Percentiles rank a stretch among this genome's conserved stretches.
Evolutionary conservation across 2,113 vertebrate genomes (phyloP).

Genomic region (Orycteropus afer): DNA sequence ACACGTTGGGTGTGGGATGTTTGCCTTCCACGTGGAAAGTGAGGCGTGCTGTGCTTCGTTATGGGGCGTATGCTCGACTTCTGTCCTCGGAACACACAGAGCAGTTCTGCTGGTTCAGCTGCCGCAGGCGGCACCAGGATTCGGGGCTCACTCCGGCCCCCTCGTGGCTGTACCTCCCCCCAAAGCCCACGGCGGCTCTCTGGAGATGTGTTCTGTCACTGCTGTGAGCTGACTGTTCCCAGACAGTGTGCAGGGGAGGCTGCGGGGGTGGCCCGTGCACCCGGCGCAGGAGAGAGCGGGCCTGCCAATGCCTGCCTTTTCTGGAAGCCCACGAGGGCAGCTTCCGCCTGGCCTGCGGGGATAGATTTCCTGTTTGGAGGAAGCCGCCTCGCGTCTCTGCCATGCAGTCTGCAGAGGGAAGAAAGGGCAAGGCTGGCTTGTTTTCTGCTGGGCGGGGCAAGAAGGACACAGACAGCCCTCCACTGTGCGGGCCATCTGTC

Average conservation of each 20-base stretch:
- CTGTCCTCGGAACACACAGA: background rate
- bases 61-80: background rate
- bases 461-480: background rate
- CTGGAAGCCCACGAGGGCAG: slow-evolving; percentile 63
- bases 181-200: background rate
- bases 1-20: background rate
- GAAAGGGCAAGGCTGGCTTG: background rate
- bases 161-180: background rate
- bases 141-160: background rate
- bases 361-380: slow-evolving; percentile 52
- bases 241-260: slow-evolving; percentile 65
- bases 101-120: background rate
- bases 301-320: slow-evolving; percentile 70
- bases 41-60: background rate
- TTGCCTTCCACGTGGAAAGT: background rate
- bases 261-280: slow-evolving; percentile 56
- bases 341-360: slow-evolving; percentile 52
- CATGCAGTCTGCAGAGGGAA: background rate
- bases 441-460: background rate
- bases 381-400: background rate
- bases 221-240: slow-evolving; percentile 57
- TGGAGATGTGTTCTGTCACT: slow-evolving; percentile 10
- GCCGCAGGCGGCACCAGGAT: background rate
- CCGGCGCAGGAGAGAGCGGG: slow-evolving; percentile 40
- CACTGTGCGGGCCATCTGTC: background rate